A percentile compares a stretch with the other conserved stretches of the same genome.
Conservation (phyloP, 1,140 invertebrate genomes). For the Drosophila arawakana region DNA sequence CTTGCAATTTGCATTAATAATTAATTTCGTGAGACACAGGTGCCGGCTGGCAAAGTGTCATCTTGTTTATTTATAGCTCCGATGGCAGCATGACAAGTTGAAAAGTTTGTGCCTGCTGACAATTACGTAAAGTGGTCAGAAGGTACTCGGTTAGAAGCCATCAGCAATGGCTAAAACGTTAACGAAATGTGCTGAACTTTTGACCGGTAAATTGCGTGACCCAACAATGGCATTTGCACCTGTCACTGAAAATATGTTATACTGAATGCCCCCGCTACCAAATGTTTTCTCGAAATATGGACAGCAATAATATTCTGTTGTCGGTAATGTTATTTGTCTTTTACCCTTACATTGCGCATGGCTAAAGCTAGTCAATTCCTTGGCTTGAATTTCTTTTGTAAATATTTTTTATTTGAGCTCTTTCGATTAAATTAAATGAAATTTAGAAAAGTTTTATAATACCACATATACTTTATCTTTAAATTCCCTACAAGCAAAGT, state of each 20-base stretch:
- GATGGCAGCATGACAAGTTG: slow-evolving; percentile 54
- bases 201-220: slow-evolving; percentile 53
- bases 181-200: slow-evolving; percentile 44
- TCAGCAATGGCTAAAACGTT: slow-evolving; percentile 14
- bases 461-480: too few relatives aligned
- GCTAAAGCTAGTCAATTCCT: too few relatives aligned
- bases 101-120: slow-evolving; percentile 53
- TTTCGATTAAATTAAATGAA: too few relatives aligned
- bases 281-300: slow-evolving; percentile 18
- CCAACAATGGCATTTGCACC: slow-evolving; percentile 59
- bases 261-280: not conserved
- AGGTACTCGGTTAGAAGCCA: slow-evolving; percentile 4
- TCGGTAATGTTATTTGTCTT: slow-evolving; percentile 12
- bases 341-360: slow-evolving; percentile 1
- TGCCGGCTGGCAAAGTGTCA: slow-evolving; percentile 17
- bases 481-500: not conserved
- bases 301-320: slow-evolving; percentile 3
- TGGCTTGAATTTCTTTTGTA: too few relatives aligned
- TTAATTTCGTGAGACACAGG: slow-evolving; percentile 39
- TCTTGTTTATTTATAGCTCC: slow-evolving; percentile 35
- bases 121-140: slow-evolving; percentile 42
- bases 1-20: slow-evolving; percentile 10
- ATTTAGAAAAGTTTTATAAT: not conserved
- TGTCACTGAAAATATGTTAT: slow-evolving; percentile 38
- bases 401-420: too few relatives aligned